Evolutionary conservation across 2,113 vertebrate species (phyloP).

Genomic region (Rattus norvegicus): GRCr8 NC_086023.1:123362501-123363000

Average conservation of each 20-base stretch:
- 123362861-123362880: neutral
- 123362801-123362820: neutral
- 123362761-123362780: neutral
- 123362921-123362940: neutral
- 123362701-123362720: neutral
- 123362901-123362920: neutral
- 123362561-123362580: neutral
- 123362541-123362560: too few relatives aligned
- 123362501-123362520: neutral
- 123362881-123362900: neutral
- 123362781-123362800: neutral
- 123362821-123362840: neutral
- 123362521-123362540: neutral
- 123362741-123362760: neutral
- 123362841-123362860: neutral
- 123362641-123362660: neutral
- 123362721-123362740: neutral
- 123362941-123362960: neutral
- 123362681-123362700: neutral
- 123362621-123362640: neutral
- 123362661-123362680: neutral
- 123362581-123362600: neutral
- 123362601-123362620: neutral
- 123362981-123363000: neutral
- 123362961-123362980: neutral